These are phyloP conservation scores for Cecropterus lyciades DNA, from an alignment of 1,140 invertebrate genomes.

Conservation along the genomic window DNA sequence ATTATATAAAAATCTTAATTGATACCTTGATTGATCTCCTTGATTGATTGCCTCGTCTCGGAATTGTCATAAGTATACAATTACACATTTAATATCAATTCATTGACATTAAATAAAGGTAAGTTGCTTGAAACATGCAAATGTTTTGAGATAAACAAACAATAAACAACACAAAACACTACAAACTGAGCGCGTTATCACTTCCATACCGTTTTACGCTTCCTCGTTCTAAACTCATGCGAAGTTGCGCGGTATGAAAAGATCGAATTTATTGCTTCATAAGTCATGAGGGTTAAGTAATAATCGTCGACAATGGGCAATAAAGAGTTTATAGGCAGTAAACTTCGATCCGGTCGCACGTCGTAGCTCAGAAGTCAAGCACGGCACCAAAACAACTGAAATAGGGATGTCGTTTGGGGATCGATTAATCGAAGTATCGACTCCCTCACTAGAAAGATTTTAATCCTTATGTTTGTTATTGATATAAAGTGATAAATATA, in stretches of 20 bases:
- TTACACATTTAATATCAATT: too few relatives aligned
- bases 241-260: constrained; percentile 51
- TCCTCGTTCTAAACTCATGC: constrained; percentile 23
- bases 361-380: constrained; percentile 62
- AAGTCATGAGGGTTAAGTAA: constrained; percentile 81
- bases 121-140: neutral
- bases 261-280: constrained; percentile 79
- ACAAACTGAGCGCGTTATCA: constrained; percentile 18
- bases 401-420: too few relatives aligned
- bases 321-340: constrained; percentile 81
- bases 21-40: too few relatives aligned
- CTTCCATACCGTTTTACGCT: constrained; percentile 13
- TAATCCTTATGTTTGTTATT: too few relatives aligned
- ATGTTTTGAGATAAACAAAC: neutral
- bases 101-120: too few relatives aligned
- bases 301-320: constrained; percentile 80
- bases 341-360: constrained; percentile 72
- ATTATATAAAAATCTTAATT: too few relatives aligned
- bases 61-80: too few relatives aligned
- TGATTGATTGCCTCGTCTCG: too few relatives aligned
- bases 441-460: too few relatives aligned
- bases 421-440: too few relatives aligned
- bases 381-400: constrained; percentile 20
- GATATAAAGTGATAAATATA: too few relatives aligned
- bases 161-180: neutral